These are phyloP conservation scores for Bungarus multicinctus DNA, from an alignment of 2,113 vertebrate species.

Conservation along the genomic window DNA sequence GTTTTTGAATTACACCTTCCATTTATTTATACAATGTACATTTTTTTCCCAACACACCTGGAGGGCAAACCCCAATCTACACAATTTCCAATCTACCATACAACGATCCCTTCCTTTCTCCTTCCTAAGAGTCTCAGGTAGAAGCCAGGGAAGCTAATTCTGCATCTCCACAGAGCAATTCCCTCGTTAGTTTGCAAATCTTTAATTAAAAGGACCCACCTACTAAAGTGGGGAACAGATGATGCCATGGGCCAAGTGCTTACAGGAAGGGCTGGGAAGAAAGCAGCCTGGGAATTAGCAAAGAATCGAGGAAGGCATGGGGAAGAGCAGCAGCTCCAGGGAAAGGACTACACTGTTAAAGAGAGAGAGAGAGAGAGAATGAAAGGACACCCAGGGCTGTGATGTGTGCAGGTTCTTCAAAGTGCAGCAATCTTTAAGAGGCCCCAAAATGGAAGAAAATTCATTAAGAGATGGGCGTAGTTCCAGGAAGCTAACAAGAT, in stretches of 20 bases:
- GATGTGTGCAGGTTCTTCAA: not conserved
- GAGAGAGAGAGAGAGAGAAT: not conserved
- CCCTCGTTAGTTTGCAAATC: not conserved
- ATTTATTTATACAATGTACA: not conserved
- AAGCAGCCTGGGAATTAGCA: not conserved
- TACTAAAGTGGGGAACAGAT: not conserved
- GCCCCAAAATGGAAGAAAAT: not conserved
- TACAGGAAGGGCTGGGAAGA: not conserved
- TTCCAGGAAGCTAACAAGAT: not conserved
- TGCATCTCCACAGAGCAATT: not conserved
- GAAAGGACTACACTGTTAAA: not conserved
- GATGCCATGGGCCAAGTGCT: not conserved
- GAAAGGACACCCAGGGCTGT: not conserved
- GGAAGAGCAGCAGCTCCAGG: not conserved
- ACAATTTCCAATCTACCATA: not conserved
- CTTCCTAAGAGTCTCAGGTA: not conserved
- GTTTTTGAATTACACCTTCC: not conserved
- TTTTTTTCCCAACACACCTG: not conserved
- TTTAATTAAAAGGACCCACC: slow-evolving; percentile 15
- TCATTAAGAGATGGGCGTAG: not conserved
- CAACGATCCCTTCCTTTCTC: not conserved
- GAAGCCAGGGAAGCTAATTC: not conserved
- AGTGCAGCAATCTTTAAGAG: not conserved
- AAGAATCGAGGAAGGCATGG: not conserved
- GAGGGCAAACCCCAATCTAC: not conserved